A percentile compares a stretch with the other conserved stretches of the same genome.
These are phyloP conservation scores for Zaprionus lachaisei DNA, from an alignment of 1,140 invertebrate genomes.

Conservation along the genomic window DNA sequence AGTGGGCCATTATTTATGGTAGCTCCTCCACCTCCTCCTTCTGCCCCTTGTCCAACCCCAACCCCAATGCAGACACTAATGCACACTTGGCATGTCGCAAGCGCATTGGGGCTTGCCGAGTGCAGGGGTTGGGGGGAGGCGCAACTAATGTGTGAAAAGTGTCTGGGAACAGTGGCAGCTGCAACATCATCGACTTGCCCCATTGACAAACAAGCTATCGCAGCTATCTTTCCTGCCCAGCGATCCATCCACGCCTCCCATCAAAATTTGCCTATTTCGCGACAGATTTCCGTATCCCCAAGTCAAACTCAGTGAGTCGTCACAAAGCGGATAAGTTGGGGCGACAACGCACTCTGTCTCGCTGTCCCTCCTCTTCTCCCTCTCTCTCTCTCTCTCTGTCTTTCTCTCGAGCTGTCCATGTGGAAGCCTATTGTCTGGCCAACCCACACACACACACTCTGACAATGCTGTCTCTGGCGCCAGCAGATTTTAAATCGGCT, in stretches of 20 bases:
- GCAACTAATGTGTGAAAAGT: conserved; percentile 50
- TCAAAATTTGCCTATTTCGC: conserved; percentile 48
- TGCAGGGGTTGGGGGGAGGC: background rate
- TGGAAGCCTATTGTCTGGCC: conserved; percentile 40
- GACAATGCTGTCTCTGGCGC: conserved; percentile 22
- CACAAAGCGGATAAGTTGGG: conserved; percentile 49
- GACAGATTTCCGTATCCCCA: conserved; percentile 33
- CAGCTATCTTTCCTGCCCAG: conserved; percentile 7
- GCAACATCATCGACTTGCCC: conserved; percentile 44
- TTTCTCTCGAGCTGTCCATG: conserved; percentile 21
- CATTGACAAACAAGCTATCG: conserved; percentile 47
- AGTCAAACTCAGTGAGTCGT: conserved; percentile 46
- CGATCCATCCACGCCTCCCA: background rate
- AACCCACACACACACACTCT: conserved; percentile 5
- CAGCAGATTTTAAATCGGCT: conserved; percentile 55
- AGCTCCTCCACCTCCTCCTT: background rate
- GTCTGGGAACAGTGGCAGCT: conserved; percentile 52
- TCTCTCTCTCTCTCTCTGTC: background rate
- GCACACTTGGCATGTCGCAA: conserved; percentile 55
- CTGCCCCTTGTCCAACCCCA: background rate
- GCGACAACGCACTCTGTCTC: background rate
- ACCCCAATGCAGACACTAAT: conserved; percentile 32
- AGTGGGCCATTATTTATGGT: conserved; percentile 53
- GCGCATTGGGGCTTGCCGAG: conserved; percentile 15
- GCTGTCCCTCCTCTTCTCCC: background rate